Conservation (phyloP, 2,113 vertebrate species). For the Ginglymostoma cirratum region DNA sequence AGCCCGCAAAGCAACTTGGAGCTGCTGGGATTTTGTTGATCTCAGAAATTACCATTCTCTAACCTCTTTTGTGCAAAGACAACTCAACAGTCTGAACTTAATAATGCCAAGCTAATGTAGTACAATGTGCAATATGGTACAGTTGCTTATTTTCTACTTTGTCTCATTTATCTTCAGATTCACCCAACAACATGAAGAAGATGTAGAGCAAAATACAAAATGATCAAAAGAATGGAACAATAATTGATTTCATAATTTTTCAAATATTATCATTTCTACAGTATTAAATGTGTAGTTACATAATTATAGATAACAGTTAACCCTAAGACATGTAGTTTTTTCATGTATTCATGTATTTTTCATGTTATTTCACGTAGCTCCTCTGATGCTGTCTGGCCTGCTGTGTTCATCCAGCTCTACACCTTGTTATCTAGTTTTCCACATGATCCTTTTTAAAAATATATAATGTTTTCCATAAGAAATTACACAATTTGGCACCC, state of each 20-base stretch:
- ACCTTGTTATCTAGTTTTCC: neutral
- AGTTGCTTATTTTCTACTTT: neutral
- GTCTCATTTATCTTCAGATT: neutral
- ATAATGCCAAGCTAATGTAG: neutral
- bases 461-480: neutral
- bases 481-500: neutral
- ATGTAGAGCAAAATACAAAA: neutral
- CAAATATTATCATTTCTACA: neutral
- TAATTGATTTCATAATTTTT: neutral
- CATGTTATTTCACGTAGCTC: too few relatives aligned
- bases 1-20: neutral
- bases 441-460: neutral
- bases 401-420: too few relatives aligned
- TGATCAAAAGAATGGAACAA: constrained; percentile 16
- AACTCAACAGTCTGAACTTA: neutral
- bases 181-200: neutral
- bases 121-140: neutral
- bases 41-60: neutral
- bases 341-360: too few relatives aligned
- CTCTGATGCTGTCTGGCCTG: too few relatives aligned
- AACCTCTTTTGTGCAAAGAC: neutral
- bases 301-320: neutral
- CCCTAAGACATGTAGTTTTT: neutral
- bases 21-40: neutral
- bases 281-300: neutral